A percentile compares a stretch with the other conserved stretches of the same genome.
These are phyloP conservation scores for Teinopalpus imperialis DNA, from an alignment of 2,888 invertebrate species.

Conservation along the genomic window DNA sequence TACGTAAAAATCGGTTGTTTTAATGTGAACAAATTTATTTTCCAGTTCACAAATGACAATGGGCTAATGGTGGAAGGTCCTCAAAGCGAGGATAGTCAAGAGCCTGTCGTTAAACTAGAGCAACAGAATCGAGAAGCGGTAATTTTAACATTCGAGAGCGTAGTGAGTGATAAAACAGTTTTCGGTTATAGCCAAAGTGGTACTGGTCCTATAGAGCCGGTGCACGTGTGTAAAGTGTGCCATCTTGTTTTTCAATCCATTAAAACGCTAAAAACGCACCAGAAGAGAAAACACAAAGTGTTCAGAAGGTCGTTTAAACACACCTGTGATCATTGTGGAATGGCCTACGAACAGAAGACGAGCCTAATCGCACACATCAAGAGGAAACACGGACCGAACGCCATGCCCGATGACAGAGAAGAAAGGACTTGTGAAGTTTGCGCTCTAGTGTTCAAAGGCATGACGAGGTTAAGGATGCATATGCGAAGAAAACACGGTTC, in stretches of 20 bases:
- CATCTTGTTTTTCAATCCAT: slow-evolving; percentile 65
- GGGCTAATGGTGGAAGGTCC: slow-evolving; percentile 48
- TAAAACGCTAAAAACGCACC: slow-evolving; percentile 63
- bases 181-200: slow-evolving; percentile 31
- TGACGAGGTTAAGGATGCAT: slow-evolving; percentile 62
- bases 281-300: slow-evolving; percentile 61
- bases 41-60: slow-evolving; percentile 58
- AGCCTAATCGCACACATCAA: slow-evolving; percentile 66
- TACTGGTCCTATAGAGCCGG: slow-evolving; percentile 24
- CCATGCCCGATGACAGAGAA: slow-evolving; percentile 50
- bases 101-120: slow-evolving; percentile 57
- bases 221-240: slow-evolving; percentile 62
- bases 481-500: slow-evolving; percentile 68
- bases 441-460: slow-evolving; percentile 68
- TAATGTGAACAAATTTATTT: too few relatives aligned
- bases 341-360: slow-evolving; percentile 67
- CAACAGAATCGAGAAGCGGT: slow-evolving; percentile 56
- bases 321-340: slow-evolving; percentile 64
- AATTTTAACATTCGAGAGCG: slow-evolving; percentile 62
- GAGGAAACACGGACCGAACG: slow-evolving; percentile 62
- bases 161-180: slow-evolving; percentile 48
- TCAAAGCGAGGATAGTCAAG: slow-evolving; percentile 52
- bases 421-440: slow-evolving; percentile 68
- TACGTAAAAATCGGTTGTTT: too few relatives aligned
- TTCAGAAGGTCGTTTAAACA: slow-evolving; percentile 58